phyloP scores from a whole-genome alignment of 1,140 invertebrate genomes.

The Planococcus citri region DNA sequence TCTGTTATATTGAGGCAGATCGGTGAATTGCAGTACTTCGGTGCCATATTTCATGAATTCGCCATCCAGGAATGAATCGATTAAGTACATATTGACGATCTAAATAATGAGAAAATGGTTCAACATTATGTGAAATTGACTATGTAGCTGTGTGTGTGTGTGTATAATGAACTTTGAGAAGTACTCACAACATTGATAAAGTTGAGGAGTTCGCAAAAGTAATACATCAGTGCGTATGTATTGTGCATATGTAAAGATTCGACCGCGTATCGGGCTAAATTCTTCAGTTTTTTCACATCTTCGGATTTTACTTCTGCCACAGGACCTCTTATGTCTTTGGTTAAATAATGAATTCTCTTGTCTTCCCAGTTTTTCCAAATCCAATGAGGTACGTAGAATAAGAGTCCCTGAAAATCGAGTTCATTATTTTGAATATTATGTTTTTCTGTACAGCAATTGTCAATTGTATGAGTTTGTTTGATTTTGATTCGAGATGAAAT shows the following conservation, averaged over 20 bases:
- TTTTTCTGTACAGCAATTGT: too few species aligned
- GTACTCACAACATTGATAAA: conserved; percentile 68
- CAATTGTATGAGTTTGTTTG: too few species aligned
- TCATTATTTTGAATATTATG: too few species aligned
- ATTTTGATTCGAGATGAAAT: too few species aligned
- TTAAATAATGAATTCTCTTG: too few species aligned
- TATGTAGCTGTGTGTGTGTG: too few species aligned
- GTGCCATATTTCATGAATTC: conserved; percentile 76
- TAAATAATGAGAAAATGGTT: conserved; percentile 36
- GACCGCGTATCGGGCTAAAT: conserved; percentile 69
- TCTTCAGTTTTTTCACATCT: conserved; percentile 44
- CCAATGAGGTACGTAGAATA: too few species aligned
- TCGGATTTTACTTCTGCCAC: conserved; percentile 51
- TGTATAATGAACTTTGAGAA: too few species aligned
- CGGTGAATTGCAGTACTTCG: conserved; percentile 66
- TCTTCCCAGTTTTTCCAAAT: too few species aligned
- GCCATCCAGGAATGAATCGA: conserved; percentile 71
- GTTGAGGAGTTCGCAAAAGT: conserved; percentile 70
- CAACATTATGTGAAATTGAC: too few species aligned
- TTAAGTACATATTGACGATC: conserved; percentile 66
- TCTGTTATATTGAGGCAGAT: conserved; percentile 54
- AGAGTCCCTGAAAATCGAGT: too few species aligned
- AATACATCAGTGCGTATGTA: conserved; percentile 70
- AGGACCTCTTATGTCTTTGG: too few species aligned
- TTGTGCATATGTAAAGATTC: conserved; percentile 73